These are phyloP conservation scores for Setipinna tenuifilis DNA, from an alignment of 2,797 vertebrate genomes.

Conservation along the genomic window DNA sequence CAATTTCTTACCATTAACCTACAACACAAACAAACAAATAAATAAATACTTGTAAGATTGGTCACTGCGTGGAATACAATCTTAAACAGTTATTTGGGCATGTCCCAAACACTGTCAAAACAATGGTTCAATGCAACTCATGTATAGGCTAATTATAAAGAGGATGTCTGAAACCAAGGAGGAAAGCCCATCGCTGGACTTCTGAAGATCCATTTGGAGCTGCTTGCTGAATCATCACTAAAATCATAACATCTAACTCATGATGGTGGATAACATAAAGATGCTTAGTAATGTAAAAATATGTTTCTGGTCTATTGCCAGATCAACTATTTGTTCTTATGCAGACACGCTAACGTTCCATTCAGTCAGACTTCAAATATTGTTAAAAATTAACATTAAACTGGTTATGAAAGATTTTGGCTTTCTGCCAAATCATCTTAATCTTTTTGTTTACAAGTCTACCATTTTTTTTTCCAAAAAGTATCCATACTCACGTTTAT, in stretches of 20 bases:
- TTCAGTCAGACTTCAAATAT: not conserved
- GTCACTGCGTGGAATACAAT: not conserved
- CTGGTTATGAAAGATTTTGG: not conserved
- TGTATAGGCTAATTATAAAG: not conserved
- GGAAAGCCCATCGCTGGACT: not conserved
- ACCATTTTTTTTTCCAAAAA: no score
- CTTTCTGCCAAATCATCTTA: not conserved
- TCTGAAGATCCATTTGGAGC: not conserved
- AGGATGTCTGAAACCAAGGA: not conserved
- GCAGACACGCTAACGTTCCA: not conserved
- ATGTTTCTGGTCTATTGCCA: no score
- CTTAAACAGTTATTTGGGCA: not conserved
- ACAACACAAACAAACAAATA: no score
- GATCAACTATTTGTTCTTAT: not conserved
- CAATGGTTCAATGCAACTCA: not conserved
- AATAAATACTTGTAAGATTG: not conserved
- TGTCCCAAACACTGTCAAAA: not conserved
- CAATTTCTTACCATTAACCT: not conserved
- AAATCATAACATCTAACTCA: not conserved
- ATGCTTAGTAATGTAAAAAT: no score
- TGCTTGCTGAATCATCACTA: not conserved
- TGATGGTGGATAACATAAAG: not conserved
- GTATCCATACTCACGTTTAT: no score
- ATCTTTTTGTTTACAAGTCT: no score
- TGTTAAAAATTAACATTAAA: not conserved